A percentile compares a stretch with the other conserved stretches of the same genome.
Conservation (phyloP, 2,797 vertebrate genomes). For the Thamnophis elegans region DNA sequence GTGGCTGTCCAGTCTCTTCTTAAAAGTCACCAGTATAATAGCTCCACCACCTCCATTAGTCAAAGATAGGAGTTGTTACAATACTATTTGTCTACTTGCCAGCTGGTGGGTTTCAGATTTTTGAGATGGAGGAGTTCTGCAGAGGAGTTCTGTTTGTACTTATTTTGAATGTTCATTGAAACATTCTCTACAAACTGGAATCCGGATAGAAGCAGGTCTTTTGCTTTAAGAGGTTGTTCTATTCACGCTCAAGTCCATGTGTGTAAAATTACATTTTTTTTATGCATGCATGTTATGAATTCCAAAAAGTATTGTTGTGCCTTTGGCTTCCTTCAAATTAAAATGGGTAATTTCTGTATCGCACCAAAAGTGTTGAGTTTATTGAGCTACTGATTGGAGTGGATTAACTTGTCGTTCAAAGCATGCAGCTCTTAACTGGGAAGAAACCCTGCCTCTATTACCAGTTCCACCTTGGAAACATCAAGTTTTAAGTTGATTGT, state of each 20-base stretch:
- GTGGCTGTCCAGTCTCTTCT: neutral
- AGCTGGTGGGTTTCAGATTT: neutral
- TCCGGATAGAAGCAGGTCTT: neutral
- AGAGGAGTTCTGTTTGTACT: neutral
- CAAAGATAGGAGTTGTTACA: neutral
- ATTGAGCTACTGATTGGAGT: neutral
- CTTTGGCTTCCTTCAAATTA: neutral
- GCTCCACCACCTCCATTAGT: neutral
- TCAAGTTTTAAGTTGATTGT: neutral
- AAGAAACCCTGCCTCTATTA: neutral
- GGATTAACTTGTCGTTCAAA: neutral
- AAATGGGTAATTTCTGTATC: neutral
- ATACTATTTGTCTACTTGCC: neutral
- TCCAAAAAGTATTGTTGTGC: neutral
- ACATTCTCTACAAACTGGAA: neutral
- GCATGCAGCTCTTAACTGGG: neutral
- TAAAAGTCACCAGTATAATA: neutral
- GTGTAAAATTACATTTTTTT: neutral
- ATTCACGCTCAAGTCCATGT: neutral
- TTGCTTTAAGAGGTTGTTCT: neutral
- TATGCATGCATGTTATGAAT: neutral
- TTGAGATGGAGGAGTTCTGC: fast-evolving
- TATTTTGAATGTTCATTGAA: neutral
- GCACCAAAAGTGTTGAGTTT: neutral
- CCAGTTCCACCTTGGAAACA: neutral